Conservation (phyloP, 2,113 vertebrate species). For the Brachyistius frenatus region DNA sequence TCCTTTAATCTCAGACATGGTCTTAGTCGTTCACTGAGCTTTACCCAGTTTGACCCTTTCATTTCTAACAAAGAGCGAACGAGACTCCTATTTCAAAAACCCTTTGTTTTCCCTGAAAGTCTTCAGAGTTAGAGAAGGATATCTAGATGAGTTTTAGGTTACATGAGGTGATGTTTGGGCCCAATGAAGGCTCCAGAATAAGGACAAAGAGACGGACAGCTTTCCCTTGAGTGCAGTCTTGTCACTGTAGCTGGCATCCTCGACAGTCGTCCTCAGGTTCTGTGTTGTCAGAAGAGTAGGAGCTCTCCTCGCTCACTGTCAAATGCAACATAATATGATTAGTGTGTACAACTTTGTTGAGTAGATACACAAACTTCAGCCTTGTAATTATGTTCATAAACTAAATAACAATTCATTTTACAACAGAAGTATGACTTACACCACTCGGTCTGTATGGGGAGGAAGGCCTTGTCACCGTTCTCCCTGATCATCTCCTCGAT, state of each 20-base stretch:
- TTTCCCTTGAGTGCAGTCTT: conserved; percentile 1
- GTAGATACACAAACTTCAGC: neutral
- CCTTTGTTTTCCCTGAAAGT: conserved; percentile 24
- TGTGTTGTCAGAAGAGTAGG: conserved; percentile 80
- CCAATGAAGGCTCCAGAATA: conserved; percentile 27
- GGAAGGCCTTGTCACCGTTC: conserved; percentile 82
- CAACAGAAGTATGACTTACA: conserved; percentile 62
- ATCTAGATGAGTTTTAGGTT: conserved; percentile 63
- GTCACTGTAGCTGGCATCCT: conserved; percentile 81
- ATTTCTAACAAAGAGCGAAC: conserved; percentile 15
- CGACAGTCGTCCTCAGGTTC: conserved; percentile 82
- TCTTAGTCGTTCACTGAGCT: conserved; percentile 6
- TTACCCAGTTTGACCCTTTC: conserved; percentile 34
- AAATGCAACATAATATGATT: conserved; percentile 38
- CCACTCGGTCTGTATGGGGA: conserved; percentile 82
- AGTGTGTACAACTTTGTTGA: too few relatives aligned
- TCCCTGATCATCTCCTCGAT: conserved; percentile 86
- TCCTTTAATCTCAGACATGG: neutral
- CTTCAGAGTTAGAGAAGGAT: conserved; percentile 18
- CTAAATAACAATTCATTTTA: too few relatives aligned
- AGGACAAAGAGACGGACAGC: conserved; percentile 18
- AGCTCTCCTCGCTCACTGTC: conserved; percentile 82
- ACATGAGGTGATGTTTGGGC: conserved; percentile 57
- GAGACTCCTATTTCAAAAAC: conserved; percentile 3
- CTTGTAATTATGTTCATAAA: neutral